Evolutionary conservation across 2,797 vertebrate genomes (phyloP).

Genomic region (Octomys mimax): DNA sequence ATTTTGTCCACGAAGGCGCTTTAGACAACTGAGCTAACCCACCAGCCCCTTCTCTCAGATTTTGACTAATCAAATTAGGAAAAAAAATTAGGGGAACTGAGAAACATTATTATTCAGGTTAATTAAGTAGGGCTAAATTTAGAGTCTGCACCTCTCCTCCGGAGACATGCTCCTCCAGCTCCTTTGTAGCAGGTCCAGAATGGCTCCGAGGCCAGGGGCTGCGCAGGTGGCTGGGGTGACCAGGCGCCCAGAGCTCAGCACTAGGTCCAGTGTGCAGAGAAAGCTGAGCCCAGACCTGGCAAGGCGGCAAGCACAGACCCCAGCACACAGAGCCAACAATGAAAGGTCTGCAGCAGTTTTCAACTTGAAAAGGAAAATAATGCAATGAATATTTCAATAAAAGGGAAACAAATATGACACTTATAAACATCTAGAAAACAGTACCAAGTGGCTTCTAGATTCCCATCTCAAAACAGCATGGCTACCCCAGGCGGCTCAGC

Average conservation of each 20-base stretch:
- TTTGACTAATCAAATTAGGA: constrained; percentile 69
- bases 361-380: not conserved
- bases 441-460: not conserved
- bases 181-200: not conserved
- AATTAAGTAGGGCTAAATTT: constrained; percentile 61
- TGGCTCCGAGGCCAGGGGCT: not conserved
- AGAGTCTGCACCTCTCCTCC: constrained; percentile 7
- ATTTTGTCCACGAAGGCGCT: no score
- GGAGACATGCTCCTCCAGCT: constrained; percentile 43
- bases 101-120: constrained; percentile 48
- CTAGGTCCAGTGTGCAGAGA: not conserved
- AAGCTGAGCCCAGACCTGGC: no score
- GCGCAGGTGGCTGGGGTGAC: not conserved
- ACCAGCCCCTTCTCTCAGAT: not conserved
- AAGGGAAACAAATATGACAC: not conserved
- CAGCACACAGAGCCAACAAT: not conserved
- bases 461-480: not conserved
- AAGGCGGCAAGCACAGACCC: not conserved
- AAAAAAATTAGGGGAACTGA: constrained; percentile 71
- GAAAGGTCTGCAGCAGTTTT: not conserved
- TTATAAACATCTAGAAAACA: not conserved
- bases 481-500: not conserved
- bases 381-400: not conserved
- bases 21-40: no score
- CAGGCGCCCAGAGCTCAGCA: not conserved